These are phyloP conservation scores for Malacoraja senta DNA, from an alignment of 2,797 vertebrate species.

Conservation along the genomic window DNA sequence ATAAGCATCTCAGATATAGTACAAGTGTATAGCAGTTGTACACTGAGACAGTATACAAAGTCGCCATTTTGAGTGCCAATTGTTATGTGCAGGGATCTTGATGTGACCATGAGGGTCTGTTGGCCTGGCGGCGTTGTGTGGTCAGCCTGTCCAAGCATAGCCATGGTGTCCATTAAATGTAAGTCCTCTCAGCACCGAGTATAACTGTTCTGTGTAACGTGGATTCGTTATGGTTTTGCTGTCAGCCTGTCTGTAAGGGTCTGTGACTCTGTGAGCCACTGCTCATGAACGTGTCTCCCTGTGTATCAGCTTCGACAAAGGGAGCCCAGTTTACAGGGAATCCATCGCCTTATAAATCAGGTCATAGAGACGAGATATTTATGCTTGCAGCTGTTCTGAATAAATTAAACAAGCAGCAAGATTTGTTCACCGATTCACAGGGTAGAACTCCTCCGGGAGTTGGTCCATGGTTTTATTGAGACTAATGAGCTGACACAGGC, in stretches of 20 bases:
- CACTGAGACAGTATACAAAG: too few relatives aligned
- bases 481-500: slow-evolving; percentile 36
- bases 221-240: not conserved
- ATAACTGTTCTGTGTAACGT: not conserved
- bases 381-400: slow-evolving; percentile 38
- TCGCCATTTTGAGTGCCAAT: too few relatives aligned
- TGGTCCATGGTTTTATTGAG: slow-evolving; percentile 17
- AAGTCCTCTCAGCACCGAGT: too few relatives aligned
- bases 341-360: slow-evolving; percentile 16
- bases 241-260: not conserved
- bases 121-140: too few relatives aligned
- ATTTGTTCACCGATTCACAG: slow-evolving; percentile 33
- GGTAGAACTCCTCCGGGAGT: slow-evolving; percentile 31
- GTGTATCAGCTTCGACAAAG: not conserved
- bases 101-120: too few relatives aligned
- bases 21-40: too few relatives aligned
- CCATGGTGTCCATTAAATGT: too few relatives aligned
- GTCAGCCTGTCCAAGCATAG: too few relatives aligned
- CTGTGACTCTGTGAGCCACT: not conserved
- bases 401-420: slow-evolving; percentile 34
- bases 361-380: slow-evolving; percentile 29
- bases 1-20: too few relatives aligned
- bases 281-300: not conserved
- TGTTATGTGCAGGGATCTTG: too few relatives aligned
- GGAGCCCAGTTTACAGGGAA: slow-evolving; percentile 16